Evolutionary conservation across 2,797 vertebrate species (phyloP).

Genomic region (Sylvia borin): DNA sequence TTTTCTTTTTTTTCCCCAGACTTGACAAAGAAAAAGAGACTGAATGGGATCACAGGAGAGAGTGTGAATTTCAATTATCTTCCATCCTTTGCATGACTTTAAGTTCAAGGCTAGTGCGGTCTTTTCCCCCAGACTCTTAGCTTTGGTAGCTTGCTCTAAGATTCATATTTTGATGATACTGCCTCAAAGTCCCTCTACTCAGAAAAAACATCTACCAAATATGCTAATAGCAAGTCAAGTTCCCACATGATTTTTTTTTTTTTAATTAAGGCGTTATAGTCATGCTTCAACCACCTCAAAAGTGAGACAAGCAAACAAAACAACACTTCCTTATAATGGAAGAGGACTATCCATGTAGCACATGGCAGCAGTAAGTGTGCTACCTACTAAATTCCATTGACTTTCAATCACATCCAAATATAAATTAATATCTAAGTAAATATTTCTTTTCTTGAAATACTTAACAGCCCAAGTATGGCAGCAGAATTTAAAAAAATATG

Average conservation of each 20-base stretch:
- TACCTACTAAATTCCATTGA: neutral
- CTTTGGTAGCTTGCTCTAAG: neutral
- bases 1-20: fast-evolving
- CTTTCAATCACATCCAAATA: neutral
- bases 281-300: neutral
- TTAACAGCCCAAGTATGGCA: neutral
- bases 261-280: neutral
- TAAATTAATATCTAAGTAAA: neutral
- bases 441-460: neutral
- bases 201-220: neutral
- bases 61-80: neutral
- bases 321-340: neutral
- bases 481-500: neutral
- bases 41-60: neutral
- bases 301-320: neutral
- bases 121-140: neutral
- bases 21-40: neutral
- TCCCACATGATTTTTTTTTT: neutral
- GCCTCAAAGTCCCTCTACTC: neutral
- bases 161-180: neutral
- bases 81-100: neutral
- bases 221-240: neutral
- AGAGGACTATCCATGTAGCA: neutral
- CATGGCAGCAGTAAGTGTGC: neutral
- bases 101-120: neutral